Evolutionary conservation across 2,797 vertebrate species (phyloP), one percentile per base, ranked within the genome.

Genomic region (Fistularia tabacaria): DNA sequence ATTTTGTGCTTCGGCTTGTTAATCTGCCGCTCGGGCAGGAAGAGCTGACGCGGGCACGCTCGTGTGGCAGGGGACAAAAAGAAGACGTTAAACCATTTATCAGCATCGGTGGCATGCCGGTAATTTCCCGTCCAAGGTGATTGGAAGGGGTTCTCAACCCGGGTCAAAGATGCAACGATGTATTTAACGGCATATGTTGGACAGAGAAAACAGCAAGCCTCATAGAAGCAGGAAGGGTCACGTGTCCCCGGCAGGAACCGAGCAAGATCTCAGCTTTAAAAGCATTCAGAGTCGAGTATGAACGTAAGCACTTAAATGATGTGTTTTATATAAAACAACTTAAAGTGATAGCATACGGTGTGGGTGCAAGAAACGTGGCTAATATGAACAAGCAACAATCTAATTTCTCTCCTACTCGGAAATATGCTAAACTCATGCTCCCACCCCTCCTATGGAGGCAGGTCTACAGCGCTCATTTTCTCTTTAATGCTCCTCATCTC

Each of bases 331-430:
- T 43, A 43, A 73, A 72, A 15, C 51, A 75, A 81, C 64, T 73
- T 49, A 67, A 73, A 69, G 0, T 51, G 58, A 76, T 73, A 82
- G 82, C 78, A 85, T 83, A 82, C 69, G 62, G 59, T 60, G 50
- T 59, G 68, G 77, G 72, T 84, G 74, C 64, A 76, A 74, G 42
- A 70, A 25, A 67, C 40, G 73, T 70, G 64, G 45, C 38, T 72
- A 82, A 69, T 58, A 74, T 67, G 60, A 80, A 72, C 54, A 74
- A 71, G 58, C 69, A 66, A 67, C 49, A 57, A 68, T 57, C 53
- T 54, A 46, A 54, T 15, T 15, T 42, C 44, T 49, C 46, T 48
- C 52, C 39, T 48, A 36, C 45, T 6, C 41, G 63, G 14, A 47
- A 46, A 40, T 54, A 54, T 12, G 52, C 68, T 10, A 55, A 38